Evolutionary conservation across 2,797 vertebrate genomes (phyloP).

Genomic region (Falco biarmicus): DNA sequence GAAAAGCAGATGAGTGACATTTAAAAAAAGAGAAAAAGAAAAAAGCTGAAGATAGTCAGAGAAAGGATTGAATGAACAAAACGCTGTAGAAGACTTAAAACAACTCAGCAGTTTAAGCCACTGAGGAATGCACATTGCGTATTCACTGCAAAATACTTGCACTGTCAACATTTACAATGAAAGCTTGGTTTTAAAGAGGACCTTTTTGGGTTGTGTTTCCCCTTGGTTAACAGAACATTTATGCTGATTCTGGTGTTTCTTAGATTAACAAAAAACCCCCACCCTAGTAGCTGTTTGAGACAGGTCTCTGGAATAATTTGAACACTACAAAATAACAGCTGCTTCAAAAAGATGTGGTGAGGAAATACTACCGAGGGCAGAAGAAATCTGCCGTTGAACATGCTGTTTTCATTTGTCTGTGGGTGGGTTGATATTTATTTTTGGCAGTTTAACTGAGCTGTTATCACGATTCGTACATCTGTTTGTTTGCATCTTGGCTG

Average conservation of each 20-base stretch:
- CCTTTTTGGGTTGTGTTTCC: background rate
- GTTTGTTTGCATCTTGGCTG: constrained; percentile 59
- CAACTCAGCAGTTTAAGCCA: constrained; percentile 15
- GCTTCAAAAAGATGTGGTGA: constrained; percentile 1
- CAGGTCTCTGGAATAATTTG: background rate
- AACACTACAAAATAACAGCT: constrained; percentile 40
- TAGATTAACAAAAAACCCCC: background rate
- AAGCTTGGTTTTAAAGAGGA: background rate
- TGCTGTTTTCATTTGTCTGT: constrained; percentile 31
- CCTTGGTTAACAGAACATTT: constrained; percentile 7
- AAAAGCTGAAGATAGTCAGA: constrained; percentile 8
- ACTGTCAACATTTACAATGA: constrained; percentile 15
- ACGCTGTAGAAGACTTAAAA: background rate
- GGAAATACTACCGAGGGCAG: background rate
- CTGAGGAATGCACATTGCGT: constrained; percentile 28
- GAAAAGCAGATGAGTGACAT: constrained; percentile 55
- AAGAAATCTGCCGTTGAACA: background rate
- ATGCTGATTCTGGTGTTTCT: background rate
- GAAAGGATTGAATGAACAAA: constrained; percentile 11
- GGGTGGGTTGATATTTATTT: constrained; percentile 56
- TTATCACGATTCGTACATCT: constrained; percentile 18
- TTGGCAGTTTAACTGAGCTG: constrained; percentile 39
- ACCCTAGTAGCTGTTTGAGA: background rate
- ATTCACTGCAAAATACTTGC: constrained; percentile 43
- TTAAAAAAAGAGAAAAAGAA: background rate